Conservation (phyloP, 2,797 vertebrate genomes). For the Adelosebastes latens region DNA sequence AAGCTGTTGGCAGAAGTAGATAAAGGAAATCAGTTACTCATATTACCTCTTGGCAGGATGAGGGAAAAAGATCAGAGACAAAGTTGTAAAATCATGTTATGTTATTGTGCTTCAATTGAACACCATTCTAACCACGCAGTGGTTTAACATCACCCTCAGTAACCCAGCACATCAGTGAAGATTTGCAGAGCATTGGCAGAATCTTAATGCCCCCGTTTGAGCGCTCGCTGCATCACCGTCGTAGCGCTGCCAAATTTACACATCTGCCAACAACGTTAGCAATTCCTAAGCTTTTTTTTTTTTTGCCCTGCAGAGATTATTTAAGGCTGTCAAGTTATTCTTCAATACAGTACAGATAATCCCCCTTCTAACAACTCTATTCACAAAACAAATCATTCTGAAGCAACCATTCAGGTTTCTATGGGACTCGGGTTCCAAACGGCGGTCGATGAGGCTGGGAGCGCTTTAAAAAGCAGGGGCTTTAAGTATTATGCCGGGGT, state of each 20-base stretch:
- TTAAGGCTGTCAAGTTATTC: conserved; percentile 33
- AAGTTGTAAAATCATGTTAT: conserved; percentile 11
- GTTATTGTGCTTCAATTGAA: conserved; percentile 37
- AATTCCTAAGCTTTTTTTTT: conserved; percentile 23
- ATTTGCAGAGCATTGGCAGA: conserved; percentile 46
- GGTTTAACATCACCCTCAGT: conserved; percentile 46
- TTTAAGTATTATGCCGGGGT: conserved; percentile 43
- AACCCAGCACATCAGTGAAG: conserved; percentile 35
- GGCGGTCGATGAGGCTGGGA: conserved; percentile 40
- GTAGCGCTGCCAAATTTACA: conserved; percentile 42
- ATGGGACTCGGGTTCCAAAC: conserved; percentile 15
- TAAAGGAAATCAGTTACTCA: conserved; percentile 8
- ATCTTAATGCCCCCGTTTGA: conserved; percentile 52
- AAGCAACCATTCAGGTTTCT: conserved; percentile 32
- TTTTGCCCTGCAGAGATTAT: conserved; percentile 29
- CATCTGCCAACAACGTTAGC: conserved; percentile 53
- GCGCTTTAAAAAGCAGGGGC: conserved; percentile 46
- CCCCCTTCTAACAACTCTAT: conserved; percentile 36
- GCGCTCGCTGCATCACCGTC: conserved; percentile 18
- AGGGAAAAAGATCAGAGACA: conserved; percentile 12
- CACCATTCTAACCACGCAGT: conserved; percentile 18
- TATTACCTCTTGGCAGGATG: conserved; percentile 17
- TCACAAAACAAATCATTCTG: conserved; percentile 36
- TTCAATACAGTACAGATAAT: conserved; percentile 44
- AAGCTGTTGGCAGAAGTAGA: conserved; percentile 16